Percentiles rank a stretch among this genome's conserved stretches.
Conservation (phyloP, 1,140 invertebrate species). For the Zaprionus tsacasi region DNA sequence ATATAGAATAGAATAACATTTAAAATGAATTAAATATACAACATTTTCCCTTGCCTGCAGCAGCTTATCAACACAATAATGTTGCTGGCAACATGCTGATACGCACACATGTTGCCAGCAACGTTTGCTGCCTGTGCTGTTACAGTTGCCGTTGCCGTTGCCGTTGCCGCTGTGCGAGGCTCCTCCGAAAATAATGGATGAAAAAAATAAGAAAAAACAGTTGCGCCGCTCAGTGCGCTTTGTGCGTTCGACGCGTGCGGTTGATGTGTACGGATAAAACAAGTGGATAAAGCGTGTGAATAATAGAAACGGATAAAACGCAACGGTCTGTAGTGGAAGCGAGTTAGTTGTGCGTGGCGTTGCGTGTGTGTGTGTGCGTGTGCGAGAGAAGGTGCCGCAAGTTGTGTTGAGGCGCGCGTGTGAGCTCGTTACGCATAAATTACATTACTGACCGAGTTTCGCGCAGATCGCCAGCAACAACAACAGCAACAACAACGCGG, state of each 20-base stretch:
- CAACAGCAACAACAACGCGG: conserved; percentile 49
- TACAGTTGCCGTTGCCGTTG: conserved; percentile 13
- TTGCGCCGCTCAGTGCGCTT: conserved; percentile 79
- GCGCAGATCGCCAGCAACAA: conserved; percentile 45
- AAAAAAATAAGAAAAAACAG: conserved; percentile 28
- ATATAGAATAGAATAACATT: no score
- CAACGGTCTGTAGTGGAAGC: conserved; percentile 15
- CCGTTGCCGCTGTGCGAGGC: conserved; percentile 44
- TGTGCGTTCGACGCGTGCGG: conserved; percentile 82
- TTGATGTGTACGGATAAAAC: conserved; percentile 54
- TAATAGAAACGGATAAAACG: conserved; percentile 45
- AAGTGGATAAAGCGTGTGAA: not conserved
- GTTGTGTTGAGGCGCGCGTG: conserved; percentile 78
- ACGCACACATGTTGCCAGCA: conserved; percentile 32
- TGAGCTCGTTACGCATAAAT: conserved; percentile 82
- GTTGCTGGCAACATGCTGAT: conserved; percentile 42
- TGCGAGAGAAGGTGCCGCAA: conserved; percentile 59
- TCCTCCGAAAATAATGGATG: conserved; percentile 58
- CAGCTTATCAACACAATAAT: conserved; percentile 21
- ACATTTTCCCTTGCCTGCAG: not conserved
- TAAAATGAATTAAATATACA: no score
- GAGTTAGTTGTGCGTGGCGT: conserved; percentile 1
- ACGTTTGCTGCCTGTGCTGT: conserved; percentile 23
- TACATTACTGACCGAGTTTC: conserved; percentile 72
- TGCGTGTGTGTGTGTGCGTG: not conserved